These are phyloP conservation scores for Coryphaenoides rupestris DNA, from an alignment of 2,113 vertebrate species.

Conservation along the genomic window DNA sequence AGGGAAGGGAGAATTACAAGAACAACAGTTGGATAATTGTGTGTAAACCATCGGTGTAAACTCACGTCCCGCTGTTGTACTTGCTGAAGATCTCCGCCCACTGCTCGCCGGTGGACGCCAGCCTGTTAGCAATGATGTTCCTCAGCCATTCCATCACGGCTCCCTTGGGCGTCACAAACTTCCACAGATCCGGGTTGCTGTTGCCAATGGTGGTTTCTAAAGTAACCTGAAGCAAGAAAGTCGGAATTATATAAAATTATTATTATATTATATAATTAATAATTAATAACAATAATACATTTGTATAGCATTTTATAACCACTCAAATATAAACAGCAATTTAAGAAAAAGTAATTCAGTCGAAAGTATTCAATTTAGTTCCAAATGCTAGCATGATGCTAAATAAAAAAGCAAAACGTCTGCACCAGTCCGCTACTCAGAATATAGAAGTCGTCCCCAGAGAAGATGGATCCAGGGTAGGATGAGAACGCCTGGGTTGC, in stretches of 20 bases:
- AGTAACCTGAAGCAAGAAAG: conserved; percentile 75
- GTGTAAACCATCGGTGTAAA: too few relatives aligned
- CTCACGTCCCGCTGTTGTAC: conserved; percentile 97
- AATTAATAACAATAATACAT: too few relatives aligned
- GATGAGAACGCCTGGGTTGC: conserved; percentile 83
- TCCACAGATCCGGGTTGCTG: conserved; percentile 83
- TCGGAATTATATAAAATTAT: too few relatives aligned
- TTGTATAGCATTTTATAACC: not conserved
- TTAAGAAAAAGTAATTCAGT: not conserved
- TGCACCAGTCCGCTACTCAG: conserved; percentile 87
- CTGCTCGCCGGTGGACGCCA: conserved; percentile 73
- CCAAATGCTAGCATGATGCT: not conserved
- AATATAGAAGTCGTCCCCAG: conserved; percentile 93
- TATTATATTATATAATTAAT: too few relatives aligned
- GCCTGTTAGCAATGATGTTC: conserved; percentile 87
- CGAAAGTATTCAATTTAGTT: not conserved
- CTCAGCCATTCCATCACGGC: conserved; percentile 89
- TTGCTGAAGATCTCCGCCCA: conserved; percentile 80
- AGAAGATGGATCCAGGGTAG: conserved; percentile 91
- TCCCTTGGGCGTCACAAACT: conserved; percentile 75
- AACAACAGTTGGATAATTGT: not conserved
- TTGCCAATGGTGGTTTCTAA: conserved; percentile 95
- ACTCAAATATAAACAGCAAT: not conserved
- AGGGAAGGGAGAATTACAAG: not conserved
- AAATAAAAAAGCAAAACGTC: not conserved